A percentile compares a stretch with the other conserved stretches of the same genome.
Evolutionary conservation across 2,888 invertebrate genomes (phyloP).

Genomic region (Reticulitermes lucifugus): DNA sequence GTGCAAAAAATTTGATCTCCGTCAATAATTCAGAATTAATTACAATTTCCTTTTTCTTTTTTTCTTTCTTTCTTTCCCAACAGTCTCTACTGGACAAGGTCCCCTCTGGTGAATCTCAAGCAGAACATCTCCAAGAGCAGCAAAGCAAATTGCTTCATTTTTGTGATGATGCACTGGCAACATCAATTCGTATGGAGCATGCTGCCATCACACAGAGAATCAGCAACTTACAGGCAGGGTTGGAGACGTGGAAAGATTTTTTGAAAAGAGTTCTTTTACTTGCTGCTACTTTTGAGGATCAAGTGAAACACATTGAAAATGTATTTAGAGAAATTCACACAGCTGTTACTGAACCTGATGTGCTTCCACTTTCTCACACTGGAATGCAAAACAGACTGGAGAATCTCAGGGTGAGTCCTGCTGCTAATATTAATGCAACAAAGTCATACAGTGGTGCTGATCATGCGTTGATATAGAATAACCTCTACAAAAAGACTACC

Average conservation of each 20-base stretch:
- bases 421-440: not conserved
- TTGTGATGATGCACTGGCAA: constrained; percentile 81
- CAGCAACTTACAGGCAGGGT: constrained; percentile 81
- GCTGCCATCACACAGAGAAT: constrained; percentile 81
- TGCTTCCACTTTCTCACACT: constrained; percentile 68
- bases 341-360: constrained; percentile 63
- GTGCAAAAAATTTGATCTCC: too few species aligned
- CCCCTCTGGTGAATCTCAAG: constrained; percentile 75
- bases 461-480: not conserved
- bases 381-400: constrained; percentile 75
- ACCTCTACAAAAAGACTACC: too few species aligned
- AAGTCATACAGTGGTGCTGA: not conserved
- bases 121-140: constrained; percentile 72
- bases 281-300: constrained; percentile 73
- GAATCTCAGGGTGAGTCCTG: constrained; percentile 61
- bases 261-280: constrained; percentile 75
- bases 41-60: too few species aligned
- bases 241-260: constrained; percentile 81
- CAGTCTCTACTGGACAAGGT: constrained; percentile 72
- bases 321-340: constrained; percentile 75
- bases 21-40: too few species aligned
- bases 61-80: not conserved
- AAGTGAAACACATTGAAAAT: constrained; percentile 70
- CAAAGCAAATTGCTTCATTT: constrained; percentile 75
- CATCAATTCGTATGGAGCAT: constrained; percentile 85